Base-by-base conservation (phyloP, 2,113 vertebrate species). In the Corythornis vintsioides region DNA sequence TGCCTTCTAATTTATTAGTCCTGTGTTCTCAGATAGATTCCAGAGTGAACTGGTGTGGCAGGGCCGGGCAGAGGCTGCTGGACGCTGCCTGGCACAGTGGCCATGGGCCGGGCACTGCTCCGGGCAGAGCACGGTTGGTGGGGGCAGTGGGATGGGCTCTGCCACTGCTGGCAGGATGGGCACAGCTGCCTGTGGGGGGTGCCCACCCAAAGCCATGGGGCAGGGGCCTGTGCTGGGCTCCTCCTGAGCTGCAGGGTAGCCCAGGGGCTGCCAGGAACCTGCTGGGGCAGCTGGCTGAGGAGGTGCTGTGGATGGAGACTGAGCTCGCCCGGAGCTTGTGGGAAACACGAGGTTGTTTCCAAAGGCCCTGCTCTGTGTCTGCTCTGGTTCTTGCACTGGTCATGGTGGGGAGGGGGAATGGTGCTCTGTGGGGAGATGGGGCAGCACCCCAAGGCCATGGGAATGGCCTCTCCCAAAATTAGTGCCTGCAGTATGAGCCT, bases 1-100 rank as follows among this genome's bases (percentile, higher is more conserved):
- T 71, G 81, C 61, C 56, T 79, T 81, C 65, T 90, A 88, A 88
- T 88, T 92, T 90, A 92, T 96, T 88, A 93, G 89, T 74, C 38
- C 86, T 31, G 25, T 47, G 65, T 67, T 83, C 79, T 69, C 86
- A 14, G 92, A 83, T 61, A 67, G 93, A 60, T 71, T 88, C 74
- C 80, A 15, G 74, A 53, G 73, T 6, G 60, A 66, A 55, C 89
- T 74, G 67, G 38, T 56, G 38, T 8, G 20, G 40, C 50, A 31
- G 48, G 59, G 48, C 92, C 66, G 67, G 8, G 60, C 11, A 10
- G 84, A 33, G 31, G 72, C 87, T 90, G 47, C 84, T 12, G 13
- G 33, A 2, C 0, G 1, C 80, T 57, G 29, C 85, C 42, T 15
- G 47, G 72, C 42, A 4, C 3, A 6, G 38, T 18, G 38, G 28